Evolutionary conservation across 1,140 invertebrate species (phyloP).

Genomic region (Berghia stephanieae): DNA sequence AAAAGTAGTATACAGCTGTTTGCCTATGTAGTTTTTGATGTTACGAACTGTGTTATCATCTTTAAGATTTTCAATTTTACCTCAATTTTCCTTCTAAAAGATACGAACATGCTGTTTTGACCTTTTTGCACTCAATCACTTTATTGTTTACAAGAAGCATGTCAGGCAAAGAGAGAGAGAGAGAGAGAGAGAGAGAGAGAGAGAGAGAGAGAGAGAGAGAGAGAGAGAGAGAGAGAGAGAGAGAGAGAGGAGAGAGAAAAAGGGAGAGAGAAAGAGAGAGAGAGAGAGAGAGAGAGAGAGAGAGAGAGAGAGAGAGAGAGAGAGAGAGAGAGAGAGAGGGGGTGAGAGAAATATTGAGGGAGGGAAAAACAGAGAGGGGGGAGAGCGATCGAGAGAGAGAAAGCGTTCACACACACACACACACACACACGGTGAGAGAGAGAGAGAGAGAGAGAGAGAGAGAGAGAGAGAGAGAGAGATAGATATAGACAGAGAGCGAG

Average conservation of each 20-base stretch:
- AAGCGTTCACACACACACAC: neutral
- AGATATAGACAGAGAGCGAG: too few species aligned
- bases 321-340: neutral
- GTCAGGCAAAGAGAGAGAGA: constrained; percentile 22
- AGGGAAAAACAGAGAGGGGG: neutral
- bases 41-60: too few species aligned
- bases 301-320: neutral
- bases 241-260: constrained; percentile 14
- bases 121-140: too few species aligned
- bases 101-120: too few species aligned
- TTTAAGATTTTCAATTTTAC: too few species aligned
- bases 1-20: too few species aligned
- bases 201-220: neutral
- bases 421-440: too few species aligned
- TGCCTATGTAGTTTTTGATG: too few species aligned
- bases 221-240: constrained; percentile 16
- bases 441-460: neutral
- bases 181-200: neutral
- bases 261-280: neutral
- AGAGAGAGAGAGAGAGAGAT: too few species aligned
- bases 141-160: too few species aligned
- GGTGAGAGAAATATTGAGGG: neutral
- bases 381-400: neutral
- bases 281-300: constrained; percentile 8
- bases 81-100: too few species aligned